phyloP scores from a whole-genome alignment of 2,113 vertebrate genomes.

The Brachypodius melanocephalos region DNA sequence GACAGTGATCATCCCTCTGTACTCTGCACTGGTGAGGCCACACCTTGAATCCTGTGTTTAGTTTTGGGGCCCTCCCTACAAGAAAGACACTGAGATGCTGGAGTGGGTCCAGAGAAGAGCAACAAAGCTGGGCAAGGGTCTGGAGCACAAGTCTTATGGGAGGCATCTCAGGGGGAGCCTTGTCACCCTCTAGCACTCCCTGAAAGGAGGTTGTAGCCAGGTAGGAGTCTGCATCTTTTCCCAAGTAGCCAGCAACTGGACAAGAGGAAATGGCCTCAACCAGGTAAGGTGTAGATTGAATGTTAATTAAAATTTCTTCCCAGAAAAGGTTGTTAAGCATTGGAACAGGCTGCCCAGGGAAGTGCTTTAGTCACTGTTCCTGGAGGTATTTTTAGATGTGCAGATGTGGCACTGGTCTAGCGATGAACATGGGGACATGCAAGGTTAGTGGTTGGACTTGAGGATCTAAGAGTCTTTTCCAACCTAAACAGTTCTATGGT shows the following conservation, averaged over 20 bases:
- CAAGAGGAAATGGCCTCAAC: neutral
- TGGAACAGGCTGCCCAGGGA: neutral
- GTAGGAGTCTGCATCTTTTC: neutral
- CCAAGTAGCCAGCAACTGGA: neutral
- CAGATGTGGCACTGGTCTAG: neutral
- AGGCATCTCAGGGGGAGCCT: neutral
- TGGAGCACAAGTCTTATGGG: neutral
- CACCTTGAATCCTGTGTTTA: neutral
- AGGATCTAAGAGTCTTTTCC: neutral
- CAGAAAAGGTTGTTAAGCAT: neutral
- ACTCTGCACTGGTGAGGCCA: neutral
- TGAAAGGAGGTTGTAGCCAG: neutral
- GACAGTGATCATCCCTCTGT: neutral
- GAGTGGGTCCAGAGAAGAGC: neutral
- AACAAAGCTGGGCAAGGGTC: neutral
- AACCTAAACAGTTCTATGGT: neutral
- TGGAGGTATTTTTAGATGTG: neutral
- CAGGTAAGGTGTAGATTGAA: neutral
- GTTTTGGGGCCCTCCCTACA: neutral
- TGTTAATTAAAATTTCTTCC: neutral
- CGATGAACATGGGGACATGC: fast-evolving
- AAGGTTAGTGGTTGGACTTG: neutral
- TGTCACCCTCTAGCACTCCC: neutral
- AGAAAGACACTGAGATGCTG: neutral
- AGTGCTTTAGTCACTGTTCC: neutral